These are phyloP conservation scores for Prorops nasuta DNA, from an alignment of 1,140 invertebrate species.

Conservation along the genomic window DNA sequence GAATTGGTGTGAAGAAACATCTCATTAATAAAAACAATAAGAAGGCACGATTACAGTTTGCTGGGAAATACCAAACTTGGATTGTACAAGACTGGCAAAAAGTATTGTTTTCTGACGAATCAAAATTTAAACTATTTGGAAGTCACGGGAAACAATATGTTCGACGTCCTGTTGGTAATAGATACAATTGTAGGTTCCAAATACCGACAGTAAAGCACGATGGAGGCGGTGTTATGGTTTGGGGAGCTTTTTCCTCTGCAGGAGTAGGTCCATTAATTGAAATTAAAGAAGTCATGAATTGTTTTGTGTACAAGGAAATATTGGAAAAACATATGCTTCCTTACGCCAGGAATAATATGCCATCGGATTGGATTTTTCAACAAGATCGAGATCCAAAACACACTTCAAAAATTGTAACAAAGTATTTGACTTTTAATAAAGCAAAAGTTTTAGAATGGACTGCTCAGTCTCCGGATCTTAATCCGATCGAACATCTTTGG, in stretches of 20 bases:
- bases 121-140: conserved; percentile 7
- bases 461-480: conserved; percentile 1
- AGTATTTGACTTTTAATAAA: not conserved
- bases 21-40: conserved; percentile 19
- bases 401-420: not conserved
- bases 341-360: conserved; percentile 1
- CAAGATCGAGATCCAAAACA: conserved; percentile 5
- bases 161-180: not conserved
- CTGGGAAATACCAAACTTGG: conserved; percentile 11
- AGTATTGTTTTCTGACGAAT: conserved; percentile 5
- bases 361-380: conserved; percentile 6
- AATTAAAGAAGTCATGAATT: not conserved
- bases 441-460: conserved; percentile 2
- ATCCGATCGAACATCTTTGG: conserved; percentile 9
- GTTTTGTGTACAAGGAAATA: not conserved
- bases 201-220: too few species aligned
- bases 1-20: conserved; percentile 15
- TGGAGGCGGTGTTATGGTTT: conserved; percentile 1
- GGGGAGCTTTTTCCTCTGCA: not conserved
- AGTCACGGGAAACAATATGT: not conserved
- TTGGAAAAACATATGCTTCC: conserved; percentile 2
- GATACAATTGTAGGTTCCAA: too few species aligned
- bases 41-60: conserved; percentile 23
- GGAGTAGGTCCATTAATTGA: not conserved
- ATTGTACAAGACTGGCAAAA: not conserved